Base-by-base conservation (phyloP, 2,888 invertebrate genomes). In the Phengaris arion region DNA sequence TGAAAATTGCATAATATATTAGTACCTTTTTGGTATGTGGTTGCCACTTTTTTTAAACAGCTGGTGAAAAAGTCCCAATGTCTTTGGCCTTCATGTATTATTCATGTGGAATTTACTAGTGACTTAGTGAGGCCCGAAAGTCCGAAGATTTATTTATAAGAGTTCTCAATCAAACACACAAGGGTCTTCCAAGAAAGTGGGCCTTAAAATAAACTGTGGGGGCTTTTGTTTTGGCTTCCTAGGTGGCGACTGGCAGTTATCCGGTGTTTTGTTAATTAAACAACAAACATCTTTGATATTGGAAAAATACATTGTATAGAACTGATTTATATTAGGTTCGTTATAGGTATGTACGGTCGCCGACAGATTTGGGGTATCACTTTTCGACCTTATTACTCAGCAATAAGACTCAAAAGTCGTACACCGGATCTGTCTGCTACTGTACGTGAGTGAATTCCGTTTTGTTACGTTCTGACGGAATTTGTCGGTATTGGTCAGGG, bases 201-300 rank as follows among this genome's bases (percentile, higher is more conserved):
- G 79, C 83, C 84, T 83, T 79, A 83, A 87, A 85, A 87, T 88
- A 89, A 88, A 87, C 87, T 83, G 82, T 84, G 80, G 77, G 81
- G 80, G 78, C 84, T 84, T 86, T 91, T 91, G 89, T 90, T 90
- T 92, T 87, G 85, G 84, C 90, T 90, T 88, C 89, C 86, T 86
- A 84, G 88, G 89, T 89, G 89, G 89, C 85, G 82, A 84, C 83
- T n/a, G 51, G 55, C 46, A 55, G 74, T 46, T 68, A 69, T 75
- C 68, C 68, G 68, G 70, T 74, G 51, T 74, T 74, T 35, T 59
- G 52, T 74, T 74, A 22, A 68, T 45, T 69, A 69, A 68, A 70
- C 64, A 70, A 51, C 70, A 70, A 70, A 70, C 51, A 15, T 10
- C 64, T 64, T 35, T 64, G 64, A 64, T 64, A 64, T 64, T 13